A percentile compares a stretch with the other conserved stretches of the same genome.
Conservation (phyloP, 2,888 invertebrate species). For the Phytoseiulus persimilis region DNA sequence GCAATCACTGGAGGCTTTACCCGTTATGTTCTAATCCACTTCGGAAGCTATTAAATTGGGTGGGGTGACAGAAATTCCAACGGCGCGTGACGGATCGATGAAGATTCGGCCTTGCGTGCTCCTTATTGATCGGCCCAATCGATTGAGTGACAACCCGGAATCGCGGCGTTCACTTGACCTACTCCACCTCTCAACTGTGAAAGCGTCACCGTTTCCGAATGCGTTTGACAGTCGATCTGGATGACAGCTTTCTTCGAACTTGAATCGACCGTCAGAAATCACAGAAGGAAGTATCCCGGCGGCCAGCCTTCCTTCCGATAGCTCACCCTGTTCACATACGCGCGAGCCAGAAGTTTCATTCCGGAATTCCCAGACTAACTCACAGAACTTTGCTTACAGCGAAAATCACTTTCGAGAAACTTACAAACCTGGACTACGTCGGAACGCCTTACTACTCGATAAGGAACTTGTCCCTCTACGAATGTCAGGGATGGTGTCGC, state of each 20-base stretch:
- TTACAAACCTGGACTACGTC: slow-evolving; percentile 80
- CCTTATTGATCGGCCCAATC: neutral
- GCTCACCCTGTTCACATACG: too few relatives aligned
- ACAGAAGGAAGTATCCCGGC: neutral
- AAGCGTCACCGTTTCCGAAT: neutral
- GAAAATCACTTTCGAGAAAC: slow-evolving; percentile 81
- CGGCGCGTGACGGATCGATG: neutral
- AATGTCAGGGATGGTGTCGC: slow-evolving; percentile 89
- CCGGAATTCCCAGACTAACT: too few relatives aligned
- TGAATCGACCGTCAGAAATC: neutral
- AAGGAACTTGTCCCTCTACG: slow-evolving; percentile 79
- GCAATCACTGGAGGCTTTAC: neutral
- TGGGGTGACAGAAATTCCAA: neutral
- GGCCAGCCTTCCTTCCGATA: neutral
- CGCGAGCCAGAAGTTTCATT: too few relatives aligned
- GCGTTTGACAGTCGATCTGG: neutral
- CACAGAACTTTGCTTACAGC: slow-evolving; percentile 54
- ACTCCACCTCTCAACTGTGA: neutral
- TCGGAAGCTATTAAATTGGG: neutral
- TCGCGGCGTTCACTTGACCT: neutral
- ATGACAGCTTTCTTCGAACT: neutral
- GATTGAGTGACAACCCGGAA: slow-evolving; percentile 5
- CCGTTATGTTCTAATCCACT: neutral
- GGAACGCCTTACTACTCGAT: slow-evolving; percentile 86
- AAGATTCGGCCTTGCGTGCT: neutral